Evolutionary conservation across 1,140 invertebrate genomes (phyloP), one percentile per base, ranked within the genome.

Genomic region (Anadara kagoshimensis): DNA sequence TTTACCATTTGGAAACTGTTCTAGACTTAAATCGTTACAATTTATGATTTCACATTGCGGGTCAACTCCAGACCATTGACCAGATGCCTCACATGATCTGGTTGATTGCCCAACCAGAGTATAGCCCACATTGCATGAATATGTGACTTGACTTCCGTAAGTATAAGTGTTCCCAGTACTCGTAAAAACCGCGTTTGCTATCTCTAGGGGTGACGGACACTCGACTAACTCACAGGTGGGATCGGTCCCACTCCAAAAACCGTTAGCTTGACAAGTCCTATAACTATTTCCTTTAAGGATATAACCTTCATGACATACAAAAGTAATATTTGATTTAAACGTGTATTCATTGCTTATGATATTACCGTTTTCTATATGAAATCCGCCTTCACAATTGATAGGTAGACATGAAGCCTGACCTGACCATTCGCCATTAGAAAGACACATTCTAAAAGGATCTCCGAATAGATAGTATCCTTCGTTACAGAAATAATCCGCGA

Each of bases 51-150:
- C 41, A 71, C 83, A 85, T 12, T 12, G 18, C 1, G 80, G 78
- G 0, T 67, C 47, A 18, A 24, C 29, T 1, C 22, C 41, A 11
- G 74, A 69, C 88, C 88, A 89, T 1, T 58, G 70, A 53, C 80
- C 82, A 76, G 83, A 78, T 59, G 78, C 71, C 36, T 79, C 64
- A 67, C 87, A 89, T 22, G 53, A 18, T 29, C 58, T 47, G 8
- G 12, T n/a, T n/a, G 47, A 49, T 54, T 66, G 29, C 26, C 75
- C 79, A 7, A 47, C 58, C 45, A 78, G 26, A 5, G 49, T 43
- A 53, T 72, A 81, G 7, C 80, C 80, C 10, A 43, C 14, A n/a
- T 72, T 61, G 51, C 80, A 81, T 3, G 29, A 5, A 65, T 77
- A 80, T 44, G 36, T 49, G 0, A 71, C 70, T 24, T 22, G n/a